Conservation (phyloP, 2,113 vertebrate species). For the Haemorhous mexicanus region DNA sequence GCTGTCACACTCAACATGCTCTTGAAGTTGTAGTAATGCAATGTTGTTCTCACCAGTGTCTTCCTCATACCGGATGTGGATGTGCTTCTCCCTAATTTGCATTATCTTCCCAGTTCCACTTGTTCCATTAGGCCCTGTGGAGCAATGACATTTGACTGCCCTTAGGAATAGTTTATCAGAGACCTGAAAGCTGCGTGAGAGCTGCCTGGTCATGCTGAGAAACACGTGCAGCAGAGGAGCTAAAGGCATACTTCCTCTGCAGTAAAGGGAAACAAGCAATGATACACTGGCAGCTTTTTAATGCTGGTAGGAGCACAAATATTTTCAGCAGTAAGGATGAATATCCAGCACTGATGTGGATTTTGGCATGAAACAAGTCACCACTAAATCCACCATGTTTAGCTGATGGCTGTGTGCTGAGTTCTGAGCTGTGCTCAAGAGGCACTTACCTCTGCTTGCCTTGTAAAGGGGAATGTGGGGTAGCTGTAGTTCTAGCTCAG, state of each 20-base stretch:
- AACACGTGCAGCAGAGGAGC: fast-evolving
- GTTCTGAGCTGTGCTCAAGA: neutral
- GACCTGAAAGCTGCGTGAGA: neutral
- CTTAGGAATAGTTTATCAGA: neutral
- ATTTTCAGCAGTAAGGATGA: neutral
- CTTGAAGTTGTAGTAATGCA: conserved; percentile 74
- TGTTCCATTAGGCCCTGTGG: conserved; percentile 14
- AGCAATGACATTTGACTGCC: neutral
- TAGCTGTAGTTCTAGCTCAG: neutral
- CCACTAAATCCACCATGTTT: neutral
- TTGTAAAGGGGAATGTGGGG: no score
- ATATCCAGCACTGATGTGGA: neutral
- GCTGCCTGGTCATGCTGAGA: neutral
- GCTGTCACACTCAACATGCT: conserved; percentile 55
- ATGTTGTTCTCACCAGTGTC: conserved; percentile 75
- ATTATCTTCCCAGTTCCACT: neutral
- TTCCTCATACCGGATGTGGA: conserved; percentile 70
- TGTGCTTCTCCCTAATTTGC: conserved; percentile 10
- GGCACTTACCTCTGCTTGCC: neutral
- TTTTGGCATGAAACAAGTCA: neutral
- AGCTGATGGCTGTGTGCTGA: neutral
- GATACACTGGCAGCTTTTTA: neutral
- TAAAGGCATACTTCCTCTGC: fast-evolving
- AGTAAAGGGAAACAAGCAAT: neutral
- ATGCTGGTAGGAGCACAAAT: neutral